Conservation (phyloP, 2,888 invertebrate genomes). For the Carpatolechia fugitivella region DNA sequence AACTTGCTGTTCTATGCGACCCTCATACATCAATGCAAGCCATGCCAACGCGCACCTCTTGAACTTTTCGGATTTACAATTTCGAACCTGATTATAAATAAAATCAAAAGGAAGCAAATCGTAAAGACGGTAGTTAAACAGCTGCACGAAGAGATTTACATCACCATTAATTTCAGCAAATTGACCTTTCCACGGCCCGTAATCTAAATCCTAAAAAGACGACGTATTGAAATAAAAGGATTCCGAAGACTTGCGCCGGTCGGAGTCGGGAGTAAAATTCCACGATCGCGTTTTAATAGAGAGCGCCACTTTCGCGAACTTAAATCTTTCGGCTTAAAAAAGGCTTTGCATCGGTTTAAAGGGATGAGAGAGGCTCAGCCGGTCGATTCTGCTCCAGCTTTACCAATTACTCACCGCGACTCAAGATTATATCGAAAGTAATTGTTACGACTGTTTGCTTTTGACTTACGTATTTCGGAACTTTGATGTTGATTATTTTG, state of each 20-base stretch:
- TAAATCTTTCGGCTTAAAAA: constrained; percentile 78
- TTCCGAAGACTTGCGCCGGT: constrained; percentile 4
- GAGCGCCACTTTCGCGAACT: constrained; percentile 75
- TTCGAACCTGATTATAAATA: too few relatives aligned
- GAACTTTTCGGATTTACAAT: too few relatives aligned
- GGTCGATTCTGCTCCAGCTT: constrained; percentile 71
- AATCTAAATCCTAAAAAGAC: constrained; percentile 10
- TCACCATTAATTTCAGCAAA: constrained; percentile 6
- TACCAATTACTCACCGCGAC: constrained; percentile 69
- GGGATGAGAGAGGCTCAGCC: constrained; percentile 70
- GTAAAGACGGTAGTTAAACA: neutral
- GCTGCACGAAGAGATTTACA: neutral
- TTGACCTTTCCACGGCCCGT: constrained; percentile 1
- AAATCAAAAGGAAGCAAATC: neutral
- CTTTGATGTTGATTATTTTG: neutral
- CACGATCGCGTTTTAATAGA: constrained; percentile 74
- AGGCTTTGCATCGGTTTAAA: constrained; percentile 77
- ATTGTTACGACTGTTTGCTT: constrained; percentile 33
- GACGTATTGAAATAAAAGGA: constrained; percentile 28
- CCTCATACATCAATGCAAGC: too few relatives aligned
- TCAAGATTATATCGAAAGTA: constrained; percentile 52
- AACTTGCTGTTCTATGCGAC: too few relatives aligned
- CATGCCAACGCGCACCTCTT: too few relatives aligned
- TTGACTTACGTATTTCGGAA: constrained; percentile 6
- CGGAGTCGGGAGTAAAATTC: constrained; percentile 33